These are phyloP conservation scores for Triplophysa yarkandensis DNA, from an alignment of 2,797 vertebrate genomes.

Conservation along the genomic window DNA sequence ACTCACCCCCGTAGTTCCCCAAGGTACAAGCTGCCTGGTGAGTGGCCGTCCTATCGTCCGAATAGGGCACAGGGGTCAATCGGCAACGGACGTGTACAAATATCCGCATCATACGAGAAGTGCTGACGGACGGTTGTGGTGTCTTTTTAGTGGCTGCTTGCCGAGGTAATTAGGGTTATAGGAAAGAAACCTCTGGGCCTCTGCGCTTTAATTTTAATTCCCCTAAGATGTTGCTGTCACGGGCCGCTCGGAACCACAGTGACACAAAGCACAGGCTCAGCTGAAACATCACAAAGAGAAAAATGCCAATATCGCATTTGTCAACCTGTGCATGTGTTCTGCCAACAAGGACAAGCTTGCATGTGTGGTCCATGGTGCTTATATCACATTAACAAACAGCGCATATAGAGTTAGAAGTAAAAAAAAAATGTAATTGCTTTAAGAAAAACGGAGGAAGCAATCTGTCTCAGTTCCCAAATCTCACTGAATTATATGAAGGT, in stretches of 20 bases:
- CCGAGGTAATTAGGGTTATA: conserved; percentile 47
- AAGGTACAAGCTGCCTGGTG: conserved; percentile 66
- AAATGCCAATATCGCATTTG: conserved; percentile 32
- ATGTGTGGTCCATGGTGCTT: conserved; percentile 10
- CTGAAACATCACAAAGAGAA: conserved; percentile 37
- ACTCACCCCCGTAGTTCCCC: conserved; percentile 64
- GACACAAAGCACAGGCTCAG: conserved; percentile 23
- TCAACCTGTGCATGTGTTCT: conserved; percentile 12
- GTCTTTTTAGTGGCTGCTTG: conserved; percentile 28
- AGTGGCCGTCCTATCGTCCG: conserved; percentile 61
- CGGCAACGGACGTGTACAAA: conserved; percentile 62
- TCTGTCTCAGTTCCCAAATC: conserved; percentile 42
- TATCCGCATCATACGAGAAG: conserved; percentile 49
- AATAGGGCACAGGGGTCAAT: conserved; percentile 64
- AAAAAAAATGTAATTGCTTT: conserved; percentile 15
- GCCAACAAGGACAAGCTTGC: conserved; percentile 11
- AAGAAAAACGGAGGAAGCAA: conserved; percentile 37
- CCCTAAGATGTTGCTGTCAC: conserved; percentile 14
- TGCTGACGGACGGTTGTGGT: conserved; percentile 24
- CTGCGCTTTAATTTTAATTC: conserved; percentile 37
- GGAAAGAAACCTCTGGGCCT: conserved; percentile 29
- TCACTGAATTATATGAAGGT: conserved; percentile 59
- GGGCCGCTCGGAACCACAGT: conserved; percentile 32
- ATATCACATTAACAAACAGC: conserved; percentile 15
- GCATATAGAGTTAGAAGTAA: not conserved